Evolutionary conservation across 1,140 invertebrate genomes (phyloP), one percentile per base, ranked within the genome.

Genomic region (Teleopsis dalmanni): DNA sequence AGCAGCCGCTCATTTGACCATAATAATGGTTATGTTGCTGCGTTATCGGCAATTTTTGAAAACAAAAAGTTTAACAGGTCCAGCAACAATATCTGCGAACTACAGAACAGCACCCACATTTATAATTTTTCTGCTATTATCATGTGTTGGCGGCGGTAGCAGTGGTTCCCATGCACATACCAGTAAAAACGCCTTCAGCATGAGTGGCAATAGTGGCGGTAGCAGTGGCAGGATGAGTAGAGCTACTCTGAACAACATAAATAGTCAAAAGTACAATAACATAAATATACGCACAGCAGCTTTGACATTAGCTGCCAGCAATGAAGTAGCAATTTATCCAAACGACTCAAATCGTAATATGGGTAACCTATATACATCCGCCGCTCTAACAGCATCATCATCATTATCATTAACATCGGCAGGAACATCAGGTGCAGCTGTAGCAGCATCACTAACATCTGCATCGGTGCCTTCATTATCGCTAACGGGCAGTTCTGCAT

Each of bases 121-220:
- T 6, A 41, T 23, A 25, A 5, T 27, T 13, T 13, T 42, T 27
- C 27, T 47, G 14, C n/a, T 54, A 10, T 19, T 47, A 23, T 27
- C 23, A 55, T 55, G 50, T 45, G 14, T 55, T 14, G 47, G 46
- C 29, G 29, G 33, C 36, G 51, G 53, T 53, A 52, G 51, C 45
- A 51, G 46, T 18, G 44, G 43, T 11, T 26, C 35, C 27, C 31
- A 29, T 27, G 41, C 27, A n/a, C 41, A 43, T 14, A 11, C 26
- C 41, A 16, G 49, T 48, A 18, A 35, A 26, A 46, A 13, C 21
- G 38, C n/a, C 35, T 18, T 5, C 35, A 47, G 5, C 4, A 9
- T 29, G 34, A 31, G 19, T 31, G 19, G 16, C 25, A 44, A 38
- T 8, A 27, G 31, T 16, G 18, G 34, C 16, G 48, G 34, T 42